Base-by-base conservation (phyloP, 2,888 invertebrate genomes). In the Anorthoa munda region DNA sequence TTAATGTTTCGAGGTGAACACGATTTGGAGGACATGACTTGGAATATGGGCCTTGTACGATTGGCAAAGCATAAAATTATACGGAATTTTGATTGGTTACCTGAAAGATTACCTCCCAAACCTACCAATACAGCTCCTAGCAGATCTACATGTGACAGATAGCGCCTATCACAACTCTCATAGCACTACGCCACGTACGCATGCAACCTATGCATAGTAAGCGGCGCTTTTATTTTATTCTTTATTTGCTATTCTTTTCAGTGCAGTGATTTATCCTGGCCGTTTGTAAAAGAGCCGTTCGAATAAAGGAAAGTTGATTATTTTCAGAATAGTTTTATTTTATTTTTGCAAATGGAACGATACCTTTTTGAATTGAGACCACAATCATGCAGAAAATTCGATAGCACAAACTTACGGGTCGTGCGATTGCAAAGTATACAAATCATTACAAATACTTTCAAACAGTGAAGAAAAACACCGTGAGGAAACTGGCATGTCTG, bases 191-290 rank as follows among this genome's bases (percentile, higher is more conserved):
- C 48, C 69, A 73, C 73, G 69, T 75, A 64, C 48, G 50, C 55
- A 70, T 75, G 15, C 64, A 79, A 75, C 70, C 75, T 45, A 64
- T 79, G 79, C 79, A 79, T 79, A 79, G 69, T 70, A 79, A 79
- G n/a, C 64, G 65, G 69, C 15, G 18, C n/a, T 67, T 68, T 63
- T 66, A 59, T 79, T 75, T 66, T 45, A 59, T 75, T 67, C 50
- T 66, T 26, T 78, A 64, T 79, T 72, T 73, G 59, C 13, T 53
- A 53, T 72, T 72, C 64, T 78, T 60, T 77, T 61, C 65, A 60
- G 17, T 50, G 67, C 0, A 45, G 55, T 56, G 78, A 78, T 79
- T 68, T 68, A 79, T 72, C 12, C 67, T 23, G 64, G 63, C 55
- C 51, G 45, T 76, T 61, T 75, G 60, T 56, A 55, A 74, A 75